A percentile compares a stretch with the other conserved stretches of the same genome.
Conservation (phyloP, 2,113 vertebrate genomes). For the Globicephala melas region DNA sequence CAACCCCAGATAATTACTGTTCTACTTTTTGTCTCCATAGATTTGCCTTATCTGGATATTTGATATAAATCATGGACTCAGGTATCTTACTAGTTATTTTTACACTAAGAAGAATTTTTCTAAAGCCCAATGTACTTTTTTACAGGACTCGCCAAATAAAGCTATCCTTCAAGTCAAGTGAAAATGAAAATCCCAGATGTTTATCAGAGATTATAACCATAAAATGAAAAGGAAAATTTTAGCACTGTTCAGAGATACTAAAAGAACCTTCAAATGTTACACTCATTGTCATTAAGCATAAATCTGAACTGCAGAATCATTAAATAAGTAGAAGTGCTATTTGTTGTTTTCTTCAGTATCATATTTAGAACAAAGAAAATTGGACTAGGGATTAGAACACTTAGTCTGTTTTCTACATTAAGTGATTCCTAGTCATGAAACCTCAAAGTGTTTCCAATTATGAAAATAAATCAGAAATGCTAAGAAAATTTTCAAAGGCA, state of each 20-base stretch:
- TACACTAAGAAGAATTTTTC: background rate
- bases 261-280: background rate
- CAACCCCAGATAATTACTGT: background rate
- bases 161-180: background rate
- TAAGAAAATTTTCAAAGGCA: conserved; percentile 38
- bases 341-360: background rate
- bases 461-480: conserved; percentile 13
- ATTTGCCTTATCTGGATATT: background rate
- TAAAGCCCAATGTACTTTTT: background rate
- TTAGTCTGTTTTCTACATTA: background rate
- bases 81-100: background rate
- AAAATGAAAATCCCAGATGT: background rate
- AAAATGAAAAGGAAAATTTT: background rate
- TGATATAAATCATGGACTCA: background rate
- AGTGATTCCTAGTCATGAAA: background rate
- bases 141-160: background rate
- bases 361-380: background rate
- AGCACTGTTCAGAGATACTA: background rate
- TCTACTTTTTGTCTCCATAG: background rate
- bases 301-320: background rate
- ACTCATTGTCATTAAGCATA: background rate
- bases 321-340: background rate
- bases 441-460: background rate
- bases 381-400: background rate
- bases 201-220: background rate